phyloP scores from a whole-genome alignment of 2,113 vertebrate genomes.

The Pterocles gutturalis region DNA sequence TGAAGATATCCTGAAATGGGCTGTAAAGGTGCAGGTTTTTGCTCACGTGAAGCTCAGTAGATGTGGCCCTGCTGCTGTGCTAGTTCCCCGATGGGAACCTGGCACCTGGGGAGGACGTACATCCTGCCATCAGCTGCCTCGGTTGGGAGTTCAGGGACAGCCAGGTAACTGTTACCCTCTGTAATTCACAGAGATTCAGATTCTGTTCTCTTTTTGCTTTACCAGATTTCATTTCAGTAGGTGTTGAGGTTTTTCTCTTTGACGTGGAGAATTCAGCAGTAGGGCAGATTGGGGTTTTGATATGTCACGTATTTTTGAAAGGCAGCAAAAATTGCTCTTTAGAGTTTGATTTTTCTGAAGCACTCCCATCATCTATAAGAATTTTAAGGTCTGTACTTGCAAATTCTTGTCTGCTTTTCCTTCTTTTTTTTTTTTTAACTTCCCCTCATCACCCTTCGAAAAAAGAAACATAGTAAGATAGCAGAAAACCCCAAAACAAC shows the following conservation, averaged over 20 bases:
- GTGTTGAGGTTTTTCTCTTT: not conserved
- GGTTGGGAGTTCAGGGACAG: not conserved
- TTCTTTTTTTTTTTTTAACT: not conserved
- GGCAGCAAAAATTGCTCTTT: not conserved
- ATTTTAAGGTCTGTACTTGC: not conserved
- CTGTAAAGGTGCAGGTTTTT: accelerated
- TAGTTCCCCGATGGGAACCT: not conserved
- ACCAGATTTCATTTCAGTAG: not conserved
- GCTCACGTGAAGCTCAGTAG: not conserved
- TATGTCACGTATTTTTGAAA: not conserved
- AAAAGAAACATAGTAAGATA: not conserved
- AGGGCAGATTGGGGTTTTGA: not conserved
- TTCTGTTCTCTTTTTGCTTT: not conserved
- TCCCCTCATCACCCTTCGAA: not conserved
- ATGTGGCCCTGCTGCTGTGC: not conserved
- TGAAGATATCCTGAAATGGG: not conserved
- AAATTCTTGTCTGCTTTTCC: not conserved
- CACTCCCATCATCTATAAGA: not conserved
- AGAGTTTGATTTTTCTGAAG: not conserved
- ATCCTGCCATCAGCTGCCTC: not conserved
- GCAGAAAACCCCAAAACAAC: no score
- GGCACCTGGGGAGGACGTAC: accelerated
- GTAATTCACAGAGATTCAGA: not conserved
- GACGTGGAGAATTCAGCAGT: not conserved
- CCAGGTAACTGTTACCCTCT: accelerated